Percentiles rank a stretch among this genome's conserved stretches.
Evolutionary conservation across 2,113 vertebrate genomes (phyloP).

Genomic region (Scatophagus argus): DNA sequence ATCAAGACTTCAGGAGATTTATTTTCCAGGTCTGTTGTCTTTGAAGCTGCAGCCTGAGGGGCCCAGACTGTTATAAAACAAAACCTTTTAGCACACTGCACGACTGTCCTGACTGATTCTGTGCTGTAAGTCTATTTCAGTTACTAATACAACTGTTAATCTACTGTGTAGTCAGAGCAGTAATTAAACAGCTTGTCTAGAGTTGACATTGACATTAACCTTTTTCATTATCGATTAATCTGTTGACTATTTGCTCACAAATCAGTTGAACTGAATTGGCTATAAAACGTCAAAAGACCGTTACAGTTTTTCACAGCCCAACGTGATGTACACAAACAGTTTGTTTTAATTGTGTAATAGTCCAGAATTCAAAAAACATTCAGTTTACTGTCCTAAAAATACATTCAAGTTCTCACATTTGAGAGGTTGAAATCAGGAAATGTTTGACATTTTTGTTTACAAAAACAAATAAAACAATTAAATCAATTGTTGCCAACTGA

Average conservation of each 20-base stretch:
- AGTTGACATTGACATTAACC: not conserved
- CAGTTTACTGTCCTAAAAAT: not conserved
- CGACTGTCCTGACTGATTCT: not conserved
- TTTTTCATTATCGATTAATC: not conserved
- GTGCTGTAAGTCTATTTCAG: not conserved
- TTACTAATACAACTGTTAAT: not conserved
- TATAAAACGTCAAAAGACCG: not conserved
- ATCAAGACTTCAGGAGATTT: not conserved
- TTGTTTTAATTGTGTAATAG: not conserved
- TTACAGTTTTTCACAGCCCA: too few species aligned
- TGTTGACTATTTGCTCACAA: not conserved
- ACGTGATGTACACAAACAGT: too few species aligned
- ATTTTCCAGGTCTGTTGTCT: constrained; percentile 15
- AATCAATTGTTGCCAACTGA: not conserved
- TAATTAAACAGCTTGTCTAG: not conserved
- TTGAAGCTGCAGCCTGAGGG: not conserved
- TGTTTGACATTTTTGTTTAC: too few species aligned
- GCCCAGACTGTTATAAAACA: not conserved
- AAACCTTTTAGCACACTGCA: not conserved
- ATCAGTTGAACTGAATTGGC: not conserved
- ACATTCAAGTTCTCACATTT: not conserved
- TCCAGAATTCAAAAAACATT: not conserved
- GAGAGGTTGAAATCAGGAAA: not conserved
- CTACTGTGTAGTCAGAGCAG: not conserved
- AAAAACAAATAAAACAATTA: not conserved